Conservation (phyloP, 2,113 vertebrate species). For the Gracilinanus agilis region DNA sequence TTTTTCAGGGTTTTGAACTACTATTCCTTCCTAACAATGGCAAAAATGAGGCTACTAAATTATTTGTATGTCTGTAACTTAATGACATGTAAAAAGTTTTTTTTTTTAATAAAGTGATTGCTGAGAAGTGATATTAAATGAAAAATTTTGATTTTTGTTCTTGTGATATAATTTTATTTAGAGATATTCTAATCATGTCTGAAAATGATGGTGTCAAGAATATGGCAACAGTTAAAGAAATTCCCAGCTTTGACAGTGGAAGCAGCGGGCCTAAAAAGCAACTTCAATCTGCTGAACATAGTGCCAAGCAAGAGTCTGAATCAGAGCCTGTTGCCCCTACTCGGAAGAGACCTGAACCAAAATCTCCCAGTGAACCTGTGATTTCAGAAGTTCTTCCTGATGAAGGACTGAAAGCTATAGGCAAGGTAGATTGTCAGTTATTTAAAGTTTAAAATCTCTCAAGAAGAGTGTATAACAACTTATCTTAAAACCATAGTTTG, state of each 20-base stretch:
- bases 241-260: neutral
- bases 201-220: conserved; percentile 74
- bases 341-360: conserved; percentile 90
- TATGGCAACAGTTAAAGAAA: conserved; percentile 55
- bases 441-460: neutral
- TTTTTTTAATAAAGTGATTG: neutral
- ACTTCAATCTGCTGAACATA: conserved; percentile 40
- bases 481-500: neutral
- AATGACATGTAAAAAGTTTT: neutral
- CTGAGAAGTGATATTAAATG: neutral
- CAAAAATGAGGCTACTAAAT: neutral
- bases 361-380: conserved; percentile 68
- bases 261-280: conserved; percentile 68
- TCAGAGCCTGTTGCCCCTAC: conserved; percentile 86
- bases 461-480: neutral
- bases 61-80: neutral
- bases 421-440: conserved; percentile 26
- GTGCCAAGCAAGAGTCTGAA: conserved; percentile 67
- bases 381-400: conserved; percentile 56
- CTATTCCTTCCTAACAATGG: neutral
- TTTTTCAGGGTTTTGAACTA: neutral
- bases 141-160: neutral
- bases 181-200: conserved; percentile 83
- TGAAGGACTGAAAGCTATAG: conserved; percentile 64
- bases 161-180: conserved; percentile 56